phyloP scores from a whole-genome alignment of 2,888 invertebrate genomes.

The Podotricha telesiphe region DNA sequence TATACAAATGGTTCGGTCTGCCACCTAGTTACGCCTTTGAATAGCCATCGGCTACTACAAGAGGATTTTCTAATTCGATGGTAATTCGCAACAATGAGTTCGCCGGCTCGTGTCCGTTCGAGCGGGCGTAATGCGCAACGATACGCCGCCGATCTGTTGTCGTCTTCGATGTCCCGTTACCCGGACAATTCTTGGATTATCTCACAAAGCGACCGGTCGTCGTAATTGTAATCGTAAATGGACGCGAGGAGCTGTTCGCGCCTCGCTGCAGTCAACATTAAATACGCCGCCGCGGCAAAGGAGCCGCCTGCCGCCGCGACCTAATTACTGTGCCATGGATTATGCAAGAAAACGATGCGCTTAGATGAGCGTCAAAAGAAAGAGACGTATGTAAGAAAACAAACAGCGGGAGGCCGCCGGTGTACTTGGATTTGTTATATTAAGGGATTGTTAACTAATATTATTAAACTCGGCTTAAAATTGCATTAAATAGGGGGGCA shows the following conservation, averaged over 20 bases:
- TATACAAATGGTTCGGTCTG: conserved; percentile 58
- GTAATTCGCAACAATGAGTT: conserved; percentile 75
- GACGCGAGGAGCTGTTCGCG: conserved; percentile 76
- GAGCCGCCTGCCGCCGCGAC: conserved; percentile 54
- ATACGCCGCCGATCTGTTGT: conserved; percentile 73
- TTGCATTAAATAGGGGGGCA: not conserved
- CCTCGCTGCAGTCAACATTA: conserved; percentile 74
- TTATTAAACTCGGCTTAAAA: conserved; percentile 10
- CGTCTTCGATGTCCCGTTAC: conserved; percentile 67
- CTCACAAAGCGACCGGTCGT: conserved; percentile 72
- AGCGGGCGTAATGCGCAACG: conserved; percentile 76
- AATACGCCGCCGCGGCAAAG: conserved; percentile 62
- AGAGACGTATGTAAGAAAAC: conserved; percentile 65
- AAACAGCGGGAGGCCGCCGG: conserved; percentile 68
- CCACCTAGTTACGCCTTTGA: conserved; percentile 80
- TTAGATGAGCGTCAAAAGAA: conserved; percentile 63
- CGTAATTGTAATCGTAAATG: conserved; percentile 56
- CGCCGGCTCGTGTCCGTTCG: conserved; percentile 63
- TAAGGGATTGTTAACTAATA: conserved; percentile 50
- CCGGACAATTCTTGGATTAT: conserved; percentile 74
- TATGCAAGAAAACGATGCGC: conserved; percentile 70
- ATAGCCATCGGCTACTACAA: conserved; percentile 63
- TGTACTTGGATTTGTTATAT: conserved; percentile 38
- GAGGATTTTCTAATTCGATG: conserved; percentile 75
- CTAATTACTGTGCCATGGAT: conserved; percentile 71